Evolutionary conservation across 2,888 invertebrate species (phyloP), one percentile per base, ranked within the genome.

Genomic region (Cecidostiba fungosa): DNA sequence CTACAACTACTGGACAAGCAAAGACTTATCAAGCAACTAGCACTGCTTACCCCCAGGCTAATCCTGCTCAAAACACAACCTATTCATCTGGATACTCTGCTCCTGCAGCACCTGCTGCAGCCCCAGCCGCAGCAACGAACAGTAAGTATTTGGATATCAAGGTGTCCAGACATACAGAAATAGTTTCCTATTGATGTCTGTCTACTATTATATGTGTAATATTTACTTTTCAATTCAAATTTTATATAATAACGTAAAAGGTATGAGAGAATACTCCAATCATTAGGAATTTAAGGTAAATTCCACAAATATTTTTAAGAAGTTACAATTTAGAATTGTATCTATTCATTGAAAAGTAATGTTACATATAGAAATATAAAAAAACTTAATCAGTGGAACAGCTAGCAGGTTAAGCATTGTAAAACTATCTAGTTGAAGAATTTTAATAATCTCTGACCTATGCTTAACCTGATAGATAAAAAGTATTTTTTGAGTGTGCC

Each of bases 1-100:
- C 91, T 88, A 94, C 93, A 89, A 94, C 93, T 90, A 95, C 94
- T 90, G 94, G 93, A n/a, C 93, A 93, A 88, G 93, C 94, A 0
- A 93, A 94, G 87, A 93, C 93, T 36, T 93, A 93, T 84, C 93
- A 93, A 79, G 93, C 93, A 2, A 91, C 93, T 3, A 92, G 93
- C 77, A 93, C 93, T 1, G 92, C 93, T 87, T 93, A 93, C 77
- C 93, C 92, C 59, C 93, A 93, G 66, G 90, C 93, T 0, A 93
- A 93, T 88, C 93, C 93, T 0, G 89, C 93, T 0, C 93, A 93
- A 84, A 92, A 90, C 84, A 91, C 93, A 4, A 91, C 93, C 8
- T 93, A 93, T 81, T 92, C 93, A 3, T 92, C 93, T 0, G 93
- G 93, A 26, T 93, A 93, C 62, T 92, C 93, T 0, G 93, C 93